Base-by-base conservation (phyloP, 92 coral and sea anemone species). In the Heliopora coerulea region DNA sequence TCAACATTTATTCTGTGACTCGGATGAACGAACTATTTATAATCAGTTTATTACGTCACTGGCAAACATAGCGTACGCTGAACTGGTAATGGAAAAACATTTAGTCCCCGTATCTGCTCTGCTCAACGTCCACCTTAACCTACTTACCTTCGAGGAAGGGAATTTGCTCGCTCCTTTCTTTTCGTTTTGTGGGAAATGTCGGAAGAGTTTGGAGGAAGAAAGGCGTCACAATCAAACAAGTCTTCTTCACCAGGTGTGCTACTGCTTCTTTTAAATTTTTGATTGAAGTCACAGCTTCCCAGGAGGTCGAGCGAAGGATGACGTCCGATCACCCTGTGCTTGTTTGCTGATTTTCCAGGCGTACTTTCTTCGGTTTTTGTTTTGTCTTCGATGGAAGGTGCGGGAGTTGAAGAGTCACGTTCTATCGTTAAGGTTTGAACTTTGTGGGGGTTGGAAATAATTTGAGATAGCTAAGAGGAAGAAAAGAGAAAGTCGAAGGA, bases 111-210 rank as follows among this genome's bases (percentile, higher is more conserved):
- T n/a, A n/a, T n/a, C n/a, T n/a, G n/a, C n/a, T n/a, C n/a, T n/a
- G n/a, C n/a, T n/a, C n/a, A n/a, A n/a, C n/a, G n/a, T n/a, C n/a
- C n/a, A n/a, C n/a, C n/a, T n/a, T n/a, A 54, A 23, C 60, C 29
- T 11, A 33, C 2, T 26, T 64, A 82, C 93, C 93, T 88, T 25
- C 84, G 78, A 23, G 93, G 93, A 32, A 88, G 80, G 40, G 93
- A 88, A 30, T 75, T 64, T 5, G 93, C 84, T 31, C 93, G 48
- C 60, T 68, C 80, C 65, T 82, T 70, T 27, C 72, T 81, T 6
- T 52, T 56, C 9, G 61, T 81, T 83, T 80, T 83, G 39, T 65
- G 61, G 1, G 61, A 56, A 23, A 14, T 72, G 40, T 73, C 80
- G 33, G 52, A 40, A 26, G 40, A 41, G 52, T 83, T 80, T 23